Evolutionary conservation across 1,140 invertebrate genomes (phyloP), one percentile per base, ranked within the genome.

Genomic region (Dysdera silvatica): DNA sequence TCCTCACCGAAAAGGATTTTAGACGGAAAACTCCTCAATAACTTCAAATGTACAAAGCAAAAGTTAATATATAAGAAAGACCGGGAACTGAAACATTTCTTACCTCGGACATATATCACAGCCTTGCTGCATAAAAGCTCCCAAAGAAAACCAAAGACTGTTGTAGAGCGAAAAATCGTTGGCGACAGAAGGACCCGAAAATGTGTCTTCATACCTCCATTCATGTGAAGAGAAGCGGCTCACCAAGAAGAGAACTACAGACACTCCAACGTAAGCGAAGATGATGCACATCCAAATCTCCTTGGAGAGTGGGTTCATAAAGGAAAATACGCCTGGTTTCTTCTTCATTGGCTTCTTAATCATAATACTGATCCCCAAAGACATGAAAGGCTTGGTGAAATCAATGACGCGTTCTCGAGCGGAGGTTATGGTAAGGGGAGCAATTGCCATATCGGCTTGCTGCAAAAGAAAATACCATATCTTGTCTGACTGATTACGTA

Each of bases 311-410:
- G 81, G 81, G 49, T 80, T 79, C 78, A 82, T 78, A 69, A 82
- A 82, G 4, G 80, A 80, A 66, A 82, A 82, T 0, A 82, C 77
- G 7, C 79, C 68, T 0, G 72, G 71, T 58, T 78, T 77, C 47
- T 76, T 74, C 55, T 80, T 80, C 61, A 79, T 79, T 4, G 81
- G 81, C 68, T 80, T 81, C 68, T 81, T 81, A 40, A 82, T 82
- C 69, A 82, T 75, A 43, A 82, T 82, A 52, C 78, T 80, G 62
- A 83, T 82, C 23, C 81, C 81, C n/a, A 81, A 74, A 51, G 79
- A 81, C 70, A 82, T 79, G 71, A 82, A 83, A 18, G 81, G 81
- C 70, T 83, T 83, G 5, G 79, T 81, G 67, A 83, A 83, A 70
- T 83, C 81, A 18, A 83, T 79, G 5, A 80, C 79, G 68, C 80